Percentiles rank a stretch among this genome's conserved stretches.
Evolutionary conservation across 2,797 vertebrate genomes (phyloP).

Genomic region (Eulemur albifrons): DNA sequence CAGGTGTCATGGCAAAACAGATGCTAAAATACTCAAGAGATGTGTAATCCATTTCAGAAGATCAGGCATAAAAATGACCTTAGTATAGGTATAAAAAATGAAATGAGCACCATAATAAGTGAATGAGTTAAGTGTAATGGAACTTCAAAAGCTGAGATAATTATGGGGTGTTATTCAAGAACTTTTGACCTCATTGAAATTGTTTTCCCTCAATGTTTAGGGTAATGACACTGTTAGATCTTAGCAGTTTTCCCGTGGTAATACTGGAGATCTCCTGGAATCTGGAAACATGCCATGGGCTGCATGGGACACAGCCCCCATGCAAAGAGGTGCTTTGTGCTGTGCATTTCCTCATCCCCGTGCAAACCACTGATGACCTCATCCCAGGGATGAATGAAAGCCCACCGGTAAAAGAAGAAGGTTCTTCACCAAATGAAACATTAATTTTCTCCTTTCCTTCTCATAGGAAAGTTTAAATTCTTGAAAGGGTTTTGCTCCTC

Average conservation of each 20-base stretch:
- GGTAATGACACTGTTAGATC: neutral
- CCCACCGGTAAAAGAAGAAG: neutral
- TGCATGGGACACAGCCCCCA: neutral
- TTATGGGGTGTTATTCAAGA: conserved; percentile 4
- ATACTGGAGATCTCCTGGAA: neutral
- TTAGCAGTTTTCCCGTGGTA: neutral
- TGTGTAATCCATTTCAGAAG: neutral
- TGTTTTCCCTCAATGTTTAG: conserved; percentile 2
- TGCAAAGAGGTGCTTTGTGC: neutral
- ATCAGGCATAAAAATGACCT: conserved; percentile 22
- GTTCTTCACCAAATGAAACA: neutral
- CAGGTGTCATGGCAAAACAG: neutral
- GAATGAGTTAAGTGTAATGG: neutral
- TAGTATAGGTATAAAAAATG: neutral
- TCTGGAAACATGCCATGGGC: neutral
- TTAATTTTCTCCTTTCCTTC: neutral
- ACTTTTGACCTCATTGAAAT: conserved; percentile 26
- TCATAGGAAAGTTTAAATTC: neutral
- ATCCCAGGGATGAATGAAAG: neutral
- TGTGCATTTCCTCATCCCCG: neutral
- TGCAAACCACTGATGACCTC: neutral
- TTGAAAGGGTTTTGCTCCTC: neutral
- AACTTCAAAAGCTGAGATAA: conserved; percentile 39
- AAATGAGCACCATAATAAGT: neutral
- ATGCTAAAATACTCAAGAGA: neutral